Percentiles rank a stretch among this genome's conserved stretches.
phyloP scores from a whole-genome alignment of 1,140 invertebrate genomes.

The Cotesia chilonis region DNA sequence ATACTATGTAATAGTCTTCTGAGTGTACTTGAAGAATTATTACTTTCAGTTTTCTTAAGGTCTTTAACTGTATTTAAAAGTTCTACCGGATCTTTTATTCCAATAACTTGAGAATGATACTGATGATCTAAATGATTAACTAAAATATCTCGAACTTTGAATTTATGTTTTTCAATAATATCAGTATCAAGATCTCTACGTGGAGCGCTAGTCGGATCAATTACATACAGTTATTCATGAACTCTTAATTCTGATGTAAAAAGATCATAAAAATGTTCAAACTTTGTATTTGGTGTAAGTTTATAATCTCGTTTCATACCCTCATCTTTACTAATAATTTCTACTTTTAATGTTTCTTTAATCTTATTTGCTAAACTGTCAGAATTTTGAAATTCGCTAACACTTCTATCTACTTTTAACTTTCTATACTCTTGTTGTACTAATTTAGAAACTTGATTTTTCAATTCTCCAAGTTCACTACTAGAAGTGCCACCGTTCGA shows the following conservation, averaged over 20 bases:
- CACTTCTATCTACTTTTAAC: slow-evolving; percentile 2
- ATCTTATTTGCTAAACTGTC: slow-evolving; percentile 32
- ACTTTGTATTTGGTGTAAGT: slow-evolving; percentile 32
- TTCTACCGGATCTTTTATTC: slow-evolving; percentile 33
- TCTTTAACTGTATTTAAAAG: slow-evolving; percentile 36
- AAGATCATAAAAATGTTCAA: slow-evolving; percentile 39
- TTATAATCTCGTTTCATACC: slow-evolving; percentile 35
- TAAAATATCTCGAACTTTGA: slow-evolving; percentile 38
- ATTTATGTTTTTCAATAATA: slow-evolving; percentile 36
- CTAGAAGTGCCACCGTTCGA: not conserved
- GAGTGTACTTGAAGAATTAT: slow-evolving; percentile 22
- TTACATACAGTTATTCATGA: slow-evolving; percentile 34
- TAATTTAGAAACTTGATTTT: slow-evolving; percentile 8
- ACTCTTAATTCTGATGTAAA: slow-evolving; percentile 34
- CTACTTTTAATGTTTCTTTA: slow-evolving; percentile 37
- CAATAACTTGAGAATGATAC: slow-evolving; percentile 34
- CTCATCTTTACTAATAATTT: slow-evolving; percentile 32
- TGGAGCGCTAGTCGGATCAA: not conserved
- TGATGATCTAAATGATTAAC: slow-evolving; percentile 32
- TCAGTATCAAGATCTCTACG: slow-evolving; percentile 21
- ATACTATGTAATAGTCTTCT: slow-evolving; percentile 33
- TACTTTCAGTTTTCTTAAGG: slow-evolving; percentile 31
- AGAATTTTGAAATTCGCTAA: not conserved
- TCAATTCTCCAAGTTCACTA: slow-evolving; percentile 3
- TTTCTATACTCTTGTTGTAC: slow-evolving; percentile 11